phyloP scores from a whole-genome alignment of 2,113 vertebrate genomes.

The Bufo gargarizans region DNA sequence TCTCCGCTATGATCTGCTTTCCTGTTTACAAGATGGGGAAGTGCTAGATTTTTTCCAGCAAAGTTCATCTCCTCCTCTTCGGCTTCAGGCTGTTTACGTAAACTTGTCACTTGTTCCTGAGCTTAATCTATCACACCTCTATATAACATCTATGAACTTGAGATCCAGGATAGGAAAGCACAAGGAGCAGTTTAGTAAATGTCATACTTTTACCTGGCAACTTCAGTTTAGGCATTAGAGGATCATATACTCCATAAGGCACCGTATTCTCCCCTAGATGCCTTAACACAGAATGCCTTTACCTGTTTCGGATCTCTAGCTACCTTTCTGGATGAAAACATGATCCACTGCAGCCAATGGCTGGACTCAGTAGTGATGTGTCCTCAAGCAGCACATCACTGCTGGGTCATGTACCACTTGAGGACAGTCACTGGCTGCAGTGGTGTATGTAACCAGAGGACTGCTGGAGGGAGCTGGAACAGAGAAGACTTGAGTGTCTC shows the following conservation, averaged over 20 bases:
- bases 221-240: background rate
- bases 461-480: no score
- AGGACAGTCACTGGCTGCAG: no score
- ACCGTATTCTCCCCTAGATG: no score
- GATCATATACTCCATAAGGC: background rate
- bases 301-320: no score
- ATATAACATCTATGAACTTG: background rate
- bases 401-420: no score
- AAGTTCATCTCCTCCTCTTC: background rate
- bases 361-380: no score
- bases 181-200: background rate
- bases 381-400: no score
- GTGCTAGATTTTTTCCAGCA: background rate
- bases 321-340: no score
- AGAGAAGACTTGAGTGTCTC: no score
- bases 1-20: constrained; percentile 9
- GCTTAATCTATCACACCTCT: constrained; percentile 19
- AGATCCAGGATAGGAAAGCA: constrained; percentile 13
- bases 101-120: constrained; percentile 36
- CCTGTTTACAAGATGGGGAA: constrained; percentile 46
- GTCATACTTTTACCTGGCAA: background rate
- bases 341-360: no score
- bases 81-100: constrained; percentile 38
- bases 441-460: no score
- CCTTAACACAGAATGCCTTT: no score